Percentiles rank a stretch among this genome's conserved stretches.
These are phyloP conservation scores for Athalia circularis DNA, from an alignment of 2,888 invertebrate genomes.

Conservation along the genomic window DNA sequence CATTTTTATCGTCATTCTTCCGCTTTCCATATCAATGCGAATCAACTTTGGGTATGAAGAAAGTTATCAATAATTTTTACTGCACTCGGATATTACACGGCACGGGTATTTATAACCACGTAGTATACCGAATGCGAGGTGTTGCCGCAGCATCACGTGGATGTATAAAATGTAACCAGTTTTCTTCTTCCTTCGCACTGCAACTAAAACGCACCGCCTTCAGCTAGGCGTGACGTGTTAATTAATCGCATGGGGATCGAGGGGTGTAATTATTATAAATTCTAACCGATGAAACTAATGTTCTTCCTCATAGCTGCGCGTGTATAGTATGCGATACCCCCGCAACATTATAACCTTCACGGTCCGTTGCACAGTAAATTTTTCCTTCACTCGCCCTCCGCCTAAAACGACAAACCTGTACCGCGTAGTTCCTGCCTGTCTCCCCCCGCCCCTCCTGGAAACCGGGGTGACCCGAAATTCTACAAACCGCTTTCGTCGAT, in stretches of 20 bases:
- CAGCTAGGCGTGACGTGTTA: slow-evolving; percentile 5
- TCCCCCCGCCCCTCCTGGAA: not conserved
- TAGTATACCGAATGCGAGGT: too few relatives aligned
- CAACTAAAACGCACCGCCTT: not conserved
- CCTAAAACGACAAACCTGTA: slow-evolving; percentile 30
- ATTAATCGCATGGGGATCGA: slow-evolving; percentile 18
- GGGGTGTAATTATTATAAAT: slow-evolving; percentile 30
- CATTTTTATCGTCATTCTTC: too few relatives aligned
- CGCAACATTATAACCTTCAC: too few relatives aligned
- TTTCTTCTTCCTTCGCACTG: not conserved
- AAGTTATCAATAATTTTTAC: too few relatives aligned
- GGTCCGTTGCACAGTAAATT: not conserved
- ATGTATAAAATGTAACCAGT: too few relatives aligned
- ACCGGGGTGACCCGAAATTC: slow-evolving; percentile 7
- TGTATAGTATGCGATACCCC: not conserved
- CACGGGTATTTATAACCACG: too few relatives aligned
- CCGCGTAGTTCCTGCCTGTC: slow-evolving; percentile 38
- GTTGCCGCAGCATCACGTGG: too few relatives aligned
- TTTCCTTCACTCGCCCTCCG: not conserved
- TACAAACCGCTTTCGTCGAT: not conserved
- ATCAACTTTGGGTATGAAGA: not conserved
- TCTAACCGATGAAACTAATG: slow-evolving; percentile 12
- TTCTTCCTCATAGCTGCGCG: not conserved
- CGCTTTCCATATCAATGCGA: not conserved
- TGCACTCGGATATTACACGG: too few relatives aligned